These are phyloP conservation scores for Acrobasis consociella DNA, from an alignment of 2,888 invertebrate species.

Conservation along the genomic window DNA sequence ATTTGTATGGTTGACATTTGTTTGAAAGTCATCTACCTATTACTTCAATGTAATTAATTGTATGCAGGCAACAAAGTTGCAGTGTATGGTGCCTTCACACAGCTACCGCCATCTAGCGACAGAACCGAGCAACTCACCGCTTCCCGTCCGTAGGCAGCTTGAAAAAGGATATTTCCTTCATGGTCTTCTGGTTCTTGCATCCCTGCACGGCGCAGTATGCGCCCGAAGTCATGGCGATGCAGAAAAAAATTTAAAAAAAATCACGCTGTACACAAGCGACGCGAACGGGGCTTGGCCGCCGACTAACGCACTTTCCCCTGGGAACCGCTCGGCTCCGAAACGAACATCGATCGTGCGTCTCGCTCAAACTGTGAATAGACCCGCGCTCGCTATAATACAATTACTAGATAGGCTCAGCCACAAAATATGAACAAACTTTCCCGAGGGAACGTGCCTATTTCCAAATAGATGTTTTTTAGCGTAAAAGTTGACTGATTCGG, in stretches of 20 bases:
- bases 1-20: too few relatives aligned
- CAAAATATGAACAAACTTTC: too few relatives aligned
- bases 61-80: too few relatives aligned
- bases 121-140: constrained; percentile 4
- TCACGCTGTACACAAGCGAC: constrained; percentile 11
- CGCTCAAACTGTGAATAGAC: not conserved
- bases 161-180: constrained; percentile 22
- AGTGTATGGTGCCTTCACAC: not conserved
- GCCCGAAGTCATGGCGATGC: constrained; percentile 5
- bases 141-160: constrained; percentile 19
- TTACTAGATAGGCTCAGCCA: too few relatives aligned
- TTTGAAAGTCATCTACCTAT: too few relatives aligned
- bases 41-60: too few relatives aligned
- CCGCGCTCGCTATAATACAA: too few relatives aligned
- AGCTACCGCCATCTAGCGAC: constrained; percentile 8
- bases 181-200: constrained; percentile 20
- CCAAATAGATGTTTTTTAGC: too few relatives aligned
- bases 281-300: constrained; percentile 1
- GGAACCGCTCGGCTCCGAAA: constrained; percentile 10
- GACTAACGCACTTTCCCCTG: constrained; percentile 19
- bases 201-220: constrained; percentile 20
- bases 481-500: too few relatives aligned
- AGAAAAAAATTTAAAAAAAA: not conserved
- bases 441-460: too few relatives aligned
- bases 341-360: constrained; percentile 6